These are phyloP conservation scores for Zygogramma bicolorata DNA, from an alignment of 2,888 invertebrate genomes.

Conservation along the genomic window DNA sequence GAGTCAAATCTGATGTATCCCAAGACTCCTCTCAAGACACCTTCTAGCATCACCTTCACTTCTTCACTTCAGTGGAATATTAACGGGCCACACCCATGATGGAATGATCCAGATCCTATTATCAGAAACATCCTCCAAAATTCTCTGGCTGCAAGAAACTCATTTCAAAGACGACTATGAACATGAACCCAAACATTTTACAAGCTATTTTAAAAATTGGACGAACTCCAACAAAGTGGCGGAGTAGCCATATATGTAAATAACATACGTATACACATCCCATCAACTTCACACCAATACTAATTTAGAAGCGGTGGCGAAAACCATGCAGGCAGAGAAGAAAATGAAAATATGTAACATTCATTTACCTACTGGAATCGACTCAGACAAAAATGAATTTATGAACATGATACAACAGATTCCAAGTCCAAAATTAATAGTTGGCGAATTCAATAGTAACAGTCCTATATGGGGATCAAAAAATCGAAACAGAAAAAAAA, in stretches of 20 bases:
- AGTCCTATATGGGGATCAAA: neutral
- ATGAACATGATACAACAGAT: slow-evolving; percentile 1
- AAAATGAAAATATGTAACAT: neutral
- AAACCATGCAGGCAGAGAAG: too few relatives aligned
- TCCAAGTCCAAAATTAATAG: neutral
- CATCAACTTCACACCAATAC: neutral
- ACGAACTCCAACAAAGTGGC: neutral
- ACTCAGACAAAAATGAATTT: neutral
- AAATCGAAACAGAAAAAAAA: neutral
- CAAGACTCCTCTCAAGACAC: neutral
- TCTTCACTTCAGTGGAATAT: neutral
- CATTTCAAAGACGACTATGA: neutral
- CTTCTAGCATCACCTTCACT: neutral
- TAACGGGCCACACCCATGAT: neutral
- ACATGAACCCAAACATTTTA: neutral
- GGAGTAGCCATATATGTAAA: too few relatives aligned
- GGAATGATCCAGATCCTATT: neutral
- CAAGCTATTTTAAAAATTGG: neutral
- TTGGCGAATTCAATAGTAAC: neutral
- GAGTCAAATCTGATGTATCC: neutral
- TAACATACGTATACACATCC: neutral
- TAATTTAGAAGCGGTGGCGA: neutral
- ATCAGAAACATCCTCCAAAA: neutral
- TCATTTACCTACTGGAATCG: neutral
- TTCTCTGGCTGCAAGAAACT: neutral